Evolutionary conservation across 1,140 invertebrate species (phyloP), one percentile per base, ranked within the genome.

Genomic region (Papilio machaon): DNA sequence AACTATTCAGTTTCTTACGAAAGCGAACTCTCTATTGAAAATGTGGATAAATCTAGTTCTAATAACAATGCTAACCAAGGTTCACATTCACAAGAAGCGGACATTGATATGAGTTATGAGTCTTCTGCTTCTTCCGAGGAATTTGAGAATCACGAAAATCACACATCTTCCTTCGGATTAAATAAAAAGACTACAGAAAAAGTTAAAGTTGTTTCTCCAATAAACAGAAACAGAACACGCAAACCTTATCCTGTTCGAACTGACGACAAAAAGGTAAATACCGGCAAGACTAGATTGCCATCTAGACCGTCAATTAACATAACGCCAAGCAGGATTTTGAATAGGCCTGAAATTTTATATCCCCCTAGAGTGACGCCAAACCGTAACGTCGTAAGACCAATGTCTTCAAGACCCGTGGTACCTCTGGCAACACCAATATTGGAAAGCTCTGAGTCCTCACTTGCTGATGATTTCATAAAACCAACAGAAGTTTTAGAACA

Each of bases 401-500:
- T 89, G 52, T 86, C 90, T 15, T 87, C 88, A 47, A 85, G 83
- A 75, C 81, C 85, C 70, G 67, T 89, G 54, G 49, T 82, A 13
- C 80, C 86, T 67, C 79, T 82, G 35, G 85, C 87, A 17, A 85
- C 89, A 47, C 88, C 86, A 84, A 79, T 94, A 49, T 91, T 95
- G 77, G 94, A 95, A 86, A 93, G 93, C 80, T 95, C 95, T 35
- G 94, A 95, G 87, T 89, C 90, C 70, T 86, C 88, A 43, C 84
- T 92, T 35, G 92, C 93, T 35, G 94, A 95, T 83, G 90, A 94
- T 75, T 91, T 91, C 46, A 87, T 94, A 19, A 90, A 85, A 74
- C 89, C 92, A 30, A 95, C 93, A n/a, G 89, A 94, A 83, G 86
- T 90, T 58, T 82, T 95, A 17, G 91, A 86, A 79, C 87, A 91